Base-by-base conservation (phyloP, 64 coral and sea anemone species). In the Platygyra sinensis region DNA sequence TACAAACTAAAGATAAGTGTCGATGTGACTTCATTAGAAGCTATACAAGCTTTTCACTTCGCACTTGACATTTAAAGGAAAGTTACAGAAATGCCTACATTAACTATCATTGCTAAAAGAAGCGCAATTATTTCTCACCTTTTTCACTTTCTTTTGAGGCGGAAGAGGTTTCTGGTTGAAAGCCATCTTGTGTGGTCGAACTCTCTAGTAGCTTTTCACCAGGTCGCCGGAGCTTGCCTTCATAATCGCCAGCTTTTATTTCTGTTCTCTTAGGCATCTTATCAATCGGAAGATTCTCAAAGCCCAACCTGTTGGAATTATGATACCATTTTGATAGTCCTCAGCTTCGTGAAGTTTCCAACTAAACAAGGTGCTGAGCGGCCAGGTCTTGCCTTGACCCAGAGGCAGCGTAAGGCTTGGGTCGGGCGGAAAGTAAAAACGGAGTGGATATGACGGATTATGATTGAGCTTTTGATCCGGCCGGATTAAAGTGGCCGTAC, bases 161-260 rank as follows among this genome's bases (percentile, higher is more conserved):
- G 81, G 81, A 85, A 85, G 81, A 22, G 22, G 81, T 16, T 49
- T 85, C 24, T 29, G 52, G 22, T 13, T 18, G 55, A 29, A 29
- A 38, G 67, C 27, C 32, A 8, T 83, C 28, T 30, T 67, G 3
- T 25, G 81, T 63, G 63, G 22, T n/a, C 4, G 62, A 31, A 42
- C 19, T 16, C 14, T 71, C 81, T 10, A 0, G 22, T 32, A n/a
- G n/a, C n/a, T 72, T 49, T 39, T 71, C 63, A 0, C 81, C 81
- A 12, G 81, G 81, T 72, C 12, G 69, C 51, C 63, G 33, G 3
- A 85, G 81, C 12, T 38, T 24, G 12, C 0, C 20, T 50, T 27
- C 19, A 27, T 85, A 85, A 51, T 85, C 81, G 19, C 72, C 71
- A 5, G 81, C 69, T 7, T 62, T 85, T 16, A 85, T 24, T 18